Evolutionary conservation across 2,888 invertebrate genomes (phyloP).

Genomic region (Ectemnius cavifrons): DNA sequence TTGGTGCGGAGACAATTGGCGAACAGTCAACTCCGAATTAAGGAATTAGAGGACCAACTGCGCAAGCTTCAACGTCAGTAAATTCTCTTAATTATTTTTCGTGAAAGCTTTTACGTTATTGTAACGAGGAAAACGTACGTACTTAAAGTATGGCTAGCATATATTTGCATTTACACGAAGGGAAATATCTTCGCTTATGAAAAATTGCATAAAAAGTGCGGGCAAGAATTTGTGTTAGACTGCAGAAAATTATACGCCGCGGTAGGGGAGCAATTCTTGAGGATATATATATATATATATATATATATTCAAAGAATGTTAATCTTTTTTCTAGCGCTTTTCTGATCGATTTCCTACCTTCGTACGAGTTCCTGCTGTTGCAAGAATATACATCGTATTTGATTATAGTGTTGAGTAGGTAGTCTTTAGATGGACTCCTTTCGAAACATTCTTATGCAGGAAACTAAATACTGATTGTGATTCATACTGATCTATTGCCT

Average conservation of each 20-base stretch:
- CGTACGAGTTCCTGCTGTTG: conserved; percentile 21
- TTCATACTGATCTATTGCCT: conserved; percentile 45
- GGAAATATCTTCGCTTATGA: no score
- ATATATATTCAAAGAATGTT: not conserved
- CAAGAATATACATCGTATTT: conserved; percentile 21
- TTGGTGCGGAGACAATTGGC: conserved; percentile 87
- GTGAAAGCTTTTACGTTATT: no score
- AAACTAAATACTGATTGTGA: conserved; percentile 42
- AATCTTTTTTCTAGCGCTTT: conserved; percentile 19
- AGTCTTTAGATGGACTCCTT: conserved; percentile 12
- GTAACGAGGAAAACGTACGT: not conserved
- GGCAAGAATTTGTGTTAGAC: no score
- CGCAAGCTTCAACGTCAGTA: conserved; percentile 80
- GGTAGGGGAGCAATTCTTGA: no score
- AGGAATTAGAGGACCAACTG: conserved; percentile 89
- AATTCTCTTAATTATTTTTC: conserved; percentile 18
- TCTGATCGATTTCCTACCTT: conserved; percentile 24
- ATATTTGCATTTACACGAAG: conserved; percentile 2
- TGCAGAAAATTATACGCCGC: no score
- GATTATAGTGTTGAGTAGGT: conserved; percentile 41
- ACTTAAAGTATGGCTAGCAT: not conserved
- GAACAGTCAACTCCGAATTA: conserved; percentile 88
- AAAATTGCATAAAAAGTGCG: no score
- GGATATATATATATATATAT: no score
- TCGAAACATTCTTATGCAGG: conserved; percentile 21